Evolutionary conservation across 2,113 vertebrate species (phyloP), one percentile per base, ranked within the genome.

Genomic region (Oncorhynchus clarkii): DNA sequence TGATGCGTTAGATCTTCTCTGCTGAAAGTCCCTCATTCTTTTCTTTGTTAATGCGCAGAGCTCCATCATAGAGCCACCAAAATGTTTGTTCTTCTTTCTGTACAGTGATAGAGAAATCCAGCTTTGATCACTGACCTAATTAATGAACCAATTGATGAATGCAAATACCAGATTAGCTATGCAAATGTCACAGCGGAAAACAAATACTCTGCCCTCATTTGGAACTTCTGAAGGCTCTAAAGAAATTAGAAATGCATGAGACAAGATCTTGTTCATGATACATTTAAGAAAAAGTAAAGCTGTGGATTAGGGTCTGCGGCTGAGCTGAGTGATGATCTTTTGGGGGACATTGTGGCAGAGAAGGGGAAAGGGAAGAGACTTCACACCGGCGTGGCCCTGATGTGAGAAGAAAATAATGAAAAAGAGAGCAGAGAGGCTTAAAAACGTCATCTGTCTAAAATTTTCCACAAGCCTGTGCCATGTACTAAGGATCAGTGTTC

Each of bases 81-180:
- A 82, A 87, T 77, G 74, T 75, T 39, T 72, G 75, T 79, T 60
- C 78, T 60, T 78, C 74, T 22, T 69, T 29, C 71, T 77, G 71
- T 67, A n/a, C 12, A 82, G 75, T 78, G 82, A 87, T 84, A 77
- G 34, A 76, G 78, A 87, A 88, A 86, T 80, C 73, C 80, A 73
- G 80, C 88, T 93, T 92, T 93, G 89, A 93, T 91, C 89, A 79
- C 80, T 92, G 90, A 92, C 91, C 89, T 89, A 93, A 91, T 94
- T 93, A 92, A 89, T 90, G 82, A 84, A 90, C 84, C 86, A 84
- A 90, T 88, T 92, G 92, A 91, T 88, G 87, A 90, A 92, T 90
- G 86, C 88, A 91, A 93, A 92, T 90, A 92, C 75, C 78, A 89
- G 88, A 91, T 91, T 88, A 91, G 81, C 84, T 89, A 90, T 91